Evolutionary conservation across 2,113 vertebrate genomes (phyloP), one percentile per base, ranked within the genome.

Genomic region (Brachirus orientalis): DNA sequence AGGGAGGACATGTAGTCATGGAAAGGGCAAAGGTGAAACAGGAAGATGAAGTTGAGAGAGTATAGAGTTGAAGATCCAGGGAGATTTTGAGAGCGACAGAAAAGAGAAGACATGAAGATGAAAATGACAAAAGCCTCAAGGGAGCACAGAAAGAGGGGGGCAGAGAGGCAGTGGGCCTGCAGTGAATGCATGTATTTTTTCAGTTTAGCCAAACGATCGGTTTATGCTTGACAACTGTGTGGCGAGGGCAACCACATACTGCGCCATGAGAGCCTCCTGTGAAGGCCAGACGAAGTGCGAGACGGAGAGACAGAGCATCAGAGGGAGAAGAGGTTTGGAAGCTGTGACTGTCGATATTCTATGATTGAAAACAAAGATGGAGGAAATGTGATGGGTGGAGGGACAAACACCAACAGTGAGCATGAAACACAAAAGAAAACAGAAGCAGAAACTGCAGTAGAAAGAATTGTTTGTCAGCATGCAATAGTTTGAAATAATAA

Each of bases 191-290:
- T 68, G 75, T 62, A 54, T 85, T 85, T 82, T 28, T 80, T 85
- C 77, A 71, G 84, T 83, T 74, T 71, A 68, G 64, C 60, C 74
- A 86, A 89, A 89, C 63, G 72, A 86, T 87, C 18, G 77, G 76
- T 88, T 84, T 67, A 45, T 67, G 65, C 71, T 57, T 33, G 63
- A 76, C 78, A 65, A 81, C 75, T 61, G 69, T 72, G 76, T 35
- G 36, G 79, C n/a, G 74, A 80, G 73, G 74, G 79, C 79, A 72
- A 83, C 68, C 75, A 68, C 86, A 87, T 80, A 83, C 89, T 86
- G 85, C 10, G 84, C 80, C 65, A 9, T 79, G 75, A 89, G 79
- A 85, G 82, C 78, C 84, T 84, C 89, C 85, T 12, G 69, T 63
- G 72, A 82, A 77, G 84, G 83, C 78, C 66, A 46, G 69, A 78